A percentile compares a stretch with the other conserved stretches of the same genome.
Conservation (phyloP, 2,888 invertebrate genomes). For the Meganola albula region DNA sequence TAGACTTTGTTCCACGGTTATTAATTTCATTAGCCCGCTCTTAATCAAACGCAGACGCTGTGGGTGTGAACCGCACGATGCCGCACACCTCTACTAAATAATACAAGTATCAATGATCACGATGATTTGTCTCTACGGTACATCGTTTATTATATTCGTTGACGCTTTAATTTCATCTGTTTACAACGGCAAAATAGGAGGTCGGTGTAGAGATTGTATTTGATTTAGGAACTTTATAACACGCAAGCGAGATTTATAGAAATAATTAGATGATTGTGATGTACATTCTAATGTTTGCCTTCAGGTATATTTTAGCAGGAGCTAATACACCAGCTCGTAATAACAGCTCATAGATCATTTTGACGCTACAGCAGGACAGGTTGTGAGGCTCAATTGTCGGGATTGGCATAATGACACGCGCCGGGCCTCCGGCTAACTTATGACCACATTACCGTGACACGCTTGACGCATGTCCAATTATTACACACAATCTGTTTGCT, state of each 20-base stretch:
- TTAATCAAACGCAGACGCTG: conserved; percentile 60
- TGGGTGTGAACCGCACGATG: conserved; percentile 46
- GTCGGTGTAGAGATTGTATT: conserved; percentile 4
- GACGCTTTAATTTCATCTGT: conserved; percentile 15
- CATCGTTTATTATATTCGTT: conserved; percentile 29
- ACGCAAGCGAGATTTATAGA: conserved; percentile 12
- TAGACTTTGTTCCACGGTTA: conserved; percentile 58
- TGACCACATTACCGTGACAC: conserved; percentile 69
- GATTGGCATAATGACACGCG: conserved; percentile 71
- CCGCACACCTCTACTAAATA: conserved; percentile 37
- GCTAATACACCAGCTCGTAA: conserved; percentile 55
- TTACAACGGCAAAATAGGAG: conserved; percentile 14
- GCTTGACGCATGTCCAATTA: conserved; percentile 74
- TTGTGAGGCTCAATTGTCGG: conserved; percentile 56
- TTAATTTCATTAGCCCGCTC: conserved; percentile 72
- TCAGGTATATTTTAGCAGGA: conserved; percentile 45
- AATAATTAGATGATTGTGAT: conserved; percentile 23
- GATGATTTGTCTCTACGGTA: conserved; percentile 24
- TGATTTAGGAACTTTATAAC: background rate
- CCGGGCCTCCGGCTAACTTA: conserved; percentile 63
- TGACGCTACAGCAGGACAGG: conserved; percentile 33
- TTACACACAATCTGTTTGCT: conserved; percentile 67
- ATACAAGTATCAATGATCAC: conserved; percentile 38
- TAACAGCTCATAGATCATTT: conserved; percentile 59
- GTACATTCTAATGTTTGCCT: conserved; percentile 23